Evolutionary conservation across 1,140 invertebrate species (phyloP).

Genomic region (Cotesia glomerata): DNA sequence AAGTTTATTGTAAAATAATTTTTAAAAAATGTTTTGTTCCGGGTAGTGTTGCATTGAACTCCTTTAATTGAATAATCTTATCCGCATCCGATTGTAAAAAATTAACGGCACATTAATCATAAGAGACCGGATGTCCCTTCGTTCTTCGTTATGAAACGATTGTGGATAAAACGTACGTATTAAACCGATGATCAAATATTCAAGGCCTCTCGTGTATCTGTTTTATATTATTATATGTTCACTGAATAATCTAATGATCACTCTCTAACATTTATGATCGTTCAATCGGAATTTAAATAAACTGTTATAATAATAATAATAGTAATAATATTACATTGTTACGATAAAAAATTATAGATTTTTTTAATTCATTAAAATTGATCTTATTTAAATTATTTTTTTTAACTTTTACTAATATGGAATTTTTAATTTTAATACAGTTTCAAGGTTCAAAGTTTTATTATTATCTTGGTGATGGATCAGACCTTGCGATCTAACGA

Average conservation of each 20-base stretch:
- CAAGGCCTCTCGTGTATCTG: not conserved
- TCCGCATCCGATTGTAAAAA: not conserved
- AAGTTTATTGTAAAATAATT: not conserved
- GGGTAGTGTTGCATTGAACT: not conserved
- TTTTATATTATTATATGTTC: not conserved
- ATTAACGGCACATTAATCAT: not conserved
- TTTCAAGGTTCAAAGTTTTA: too few relatives aligned
- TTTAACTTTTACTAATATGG: too few relatives aligned
- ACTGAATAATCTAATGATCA: slow-evolving; percentile 1
- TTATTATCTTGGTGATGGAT: too few relatives aligned
- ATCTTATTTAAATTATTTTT: too few relatives aligned
- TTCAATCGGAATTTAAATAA: too few relatives aligned
- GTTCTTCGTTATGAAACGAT: not conserved
- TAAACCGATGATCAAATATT: not conserved
- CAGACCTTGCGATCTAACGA: too few relatives aligned
- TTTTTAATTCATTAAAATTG: too few relatives aligned
- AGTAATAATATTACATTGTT: too few relatives aligned
- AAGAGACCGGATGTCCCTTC: not conserved
- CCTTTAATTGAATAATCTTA: not conserved
- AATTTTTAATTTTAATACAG: too few relatives aligned
- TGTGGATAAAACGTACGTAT: not conserved
- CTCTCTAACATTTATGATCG: not conserved
- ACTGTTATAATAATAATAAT: too few relatives aligned
- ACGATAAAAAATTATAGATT: too few relatives aligned
- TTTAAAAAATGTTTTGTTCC: too few relatives aligned